Percentiles rank a stretch among this genome's conserved stretches.
Evolutionary conservation across 2,113 vertebrate species (phyloP).

Genomic region (Albula goreensis): DNA sequence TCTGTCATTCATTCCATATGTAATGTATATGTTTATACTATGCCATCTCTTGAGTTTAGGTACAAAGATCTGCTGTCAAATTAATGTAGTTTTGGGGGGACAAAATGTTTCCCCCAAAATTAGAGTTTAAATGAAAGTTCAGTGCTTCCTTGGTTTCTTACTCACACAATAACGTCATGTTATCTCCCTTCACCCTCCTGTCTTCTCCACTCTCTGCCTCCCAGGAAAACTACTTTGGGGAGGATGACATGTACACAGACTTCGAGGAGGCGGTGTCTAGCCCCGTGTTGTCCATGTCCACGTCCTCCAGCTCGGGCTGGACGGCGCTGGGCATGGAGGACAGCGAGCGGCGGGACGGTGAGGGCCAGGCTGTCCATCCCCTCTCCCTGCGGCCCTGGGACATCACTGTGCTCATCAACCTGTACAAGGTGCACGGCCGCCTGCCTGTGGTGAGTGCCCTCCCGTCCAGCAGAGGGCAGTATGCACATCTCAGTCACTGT

Average conservation of each 20-base stretch:
- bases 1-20: no score
- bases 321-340: slow-evolving; percentile 86
- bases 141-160: no score
- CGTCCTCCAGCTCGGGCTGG: slow-evolving; percentile 91
- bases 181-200: background rate
- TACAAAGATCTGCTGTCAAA: no score
- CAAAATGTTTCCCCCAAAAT: no score
- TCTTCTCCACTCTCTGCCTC: background rate
- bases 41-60: no score
- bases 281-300: slow-evolving; percentile 85
- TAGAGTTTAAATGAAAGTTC: no score
- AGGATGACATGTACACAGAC: slow-evolving; percentile 97
- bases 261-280: slow-evolving; percentile 90
- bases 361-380: slow-evolving; percentile 74
- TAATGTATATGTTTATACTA: no score
- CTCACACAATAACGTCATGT: no score
- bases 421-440: slow-evolving; percentile 92
- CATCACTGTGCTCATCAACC: slow-evolving; percentile 93
- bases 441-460: slow-evolving; percentile 84
- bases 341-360: slow-evolving; percentile 69
- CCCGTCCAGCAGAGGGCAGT: background rate
- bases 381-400: slow-evolving; percentile 91
- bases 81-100: no score
- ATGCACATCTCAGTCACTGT: no score
- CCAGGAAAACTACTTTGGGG: slow-evolving; percentile 98